phyloP scores from a whole-genome alignment of 2,113 vertebrate species.

The Podarcis muralis region DNA sequence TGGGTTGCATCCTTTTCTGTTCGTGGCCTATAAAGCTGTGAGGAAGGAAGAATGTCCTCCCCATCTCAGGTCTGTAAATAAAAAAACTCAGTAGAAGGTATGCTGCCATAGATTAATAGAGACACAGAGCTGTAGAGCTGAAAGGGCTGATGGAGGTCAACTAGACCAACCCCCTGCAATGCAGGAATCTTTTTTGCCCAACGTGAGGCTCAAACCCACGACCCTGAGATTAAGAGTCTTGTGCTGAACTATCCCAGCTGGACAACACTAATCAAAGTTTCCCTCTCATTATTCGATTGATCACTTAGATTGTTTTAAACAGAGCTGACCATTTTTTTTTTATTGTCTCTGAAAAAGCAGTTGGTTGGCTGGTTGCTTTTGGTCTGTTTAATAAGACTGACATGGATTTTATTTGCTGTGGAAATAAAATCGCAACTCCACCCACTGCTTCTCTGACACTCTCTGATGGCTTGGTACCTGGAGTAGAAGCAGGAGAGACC shows the following conservation, averaged over 20 bases:
- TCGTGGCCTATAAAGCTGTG: neutral
- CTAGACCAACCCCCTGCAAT: too few species aligned
- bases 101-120: too few species aligned
- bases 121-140: too few species aligned
- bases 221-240: too few species aligned
- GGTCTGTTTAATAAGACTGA: neutral
- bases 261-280: neutral
- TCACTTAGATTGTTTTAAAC: neutral
- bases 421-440: neutral
- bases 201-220: too few species aligned
- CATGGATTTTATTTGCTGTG: neutral
- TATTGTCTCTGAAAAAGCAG: neutral
- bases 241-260: too few species aligned
- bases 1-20: neutral
- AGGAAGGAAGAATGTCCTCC: too few species aligned
- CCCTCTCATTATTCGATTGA: neutral
- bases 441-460: neutral
- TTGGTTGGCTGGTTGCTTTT: neutral
- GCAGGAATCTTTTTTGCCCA: too few species aligned
- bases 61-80: neutral
- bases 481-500: neutral
- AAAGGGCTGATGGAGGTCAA: too few species aligned
- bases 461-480: neutral
- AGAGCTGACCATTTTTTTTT: neutral
- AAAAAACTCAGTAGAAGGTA: neutral